Evolutionary conservation across 2,797 vertebrate genomes (phyloP).

Genomic region (Taenioides sp.): DNA sequence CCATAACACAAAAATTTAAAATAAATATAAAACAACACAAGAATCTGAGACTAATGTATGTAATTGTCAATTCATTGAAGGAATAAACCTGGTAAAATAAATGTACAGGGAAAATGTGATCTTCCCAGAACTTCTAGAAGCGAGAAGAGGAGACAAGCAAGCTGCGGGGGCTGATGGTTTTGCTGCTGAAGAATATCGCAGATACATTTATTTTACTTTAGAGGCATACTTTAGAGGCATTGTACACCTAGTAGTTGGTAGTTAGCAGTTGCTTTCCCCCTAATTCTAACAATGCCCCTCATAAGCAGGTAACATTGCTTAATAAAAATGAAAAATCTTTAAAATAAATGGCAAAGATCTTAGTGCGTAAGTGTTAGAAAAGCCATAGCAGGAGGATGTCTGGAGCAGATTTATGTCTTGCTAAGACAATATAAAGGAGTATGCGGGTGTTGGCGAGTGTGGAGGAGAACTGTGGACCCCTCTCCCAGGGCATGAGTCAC

Average conservation of each 20-base stretch:
- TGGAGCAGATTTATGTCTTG: slow-evolving; percentile 30
- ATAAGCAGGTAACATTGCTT: not conserved
- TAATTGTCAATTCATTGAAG: no score
- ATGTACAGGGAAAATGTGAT: not conserved
- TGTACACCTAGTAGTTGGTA: not conserved
- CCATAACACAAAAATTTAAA: not conserved
- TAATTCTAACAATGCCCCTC: no score
- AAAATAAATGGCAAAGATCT: slow-evolving; percentile 7
- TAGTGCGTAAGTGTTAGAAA: slow-evolving; percentile 7
- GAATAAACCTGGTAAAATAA: no score
- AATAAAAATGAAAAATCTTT: slow-evolving; percentile 9
- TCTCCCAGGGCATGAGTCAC: slow-evolving; percentile 65
- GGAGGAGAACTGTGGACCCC: slow-evolving; percentile 54
- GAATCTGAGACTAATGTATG: no score
- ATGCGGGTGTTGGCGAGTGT: slow-evolving; percentile 41
- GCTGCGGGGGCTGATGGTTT: not conserved
- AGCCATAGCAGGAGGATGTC: slow-evolving; percentile 12
- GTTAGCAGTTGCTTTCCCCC: no score
- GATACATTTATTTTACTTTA: not conserved
- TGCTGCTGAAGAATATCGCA: not conserved
- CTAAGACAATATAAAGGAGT: slow-evolving; percentile 45
- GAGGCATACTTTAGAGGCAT: no score
- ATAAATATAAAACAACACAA: not conserved
- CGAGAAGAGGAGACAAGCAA: not conserved
- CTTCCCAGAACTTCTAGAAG: not conserved